A percentile compares a stretch with the other conserved stretches of the same genome.
Evolutionary conservation across 2,113 vertebrate genomes (phyloP).

Genomic region (Empidonax traillii): DNA sequence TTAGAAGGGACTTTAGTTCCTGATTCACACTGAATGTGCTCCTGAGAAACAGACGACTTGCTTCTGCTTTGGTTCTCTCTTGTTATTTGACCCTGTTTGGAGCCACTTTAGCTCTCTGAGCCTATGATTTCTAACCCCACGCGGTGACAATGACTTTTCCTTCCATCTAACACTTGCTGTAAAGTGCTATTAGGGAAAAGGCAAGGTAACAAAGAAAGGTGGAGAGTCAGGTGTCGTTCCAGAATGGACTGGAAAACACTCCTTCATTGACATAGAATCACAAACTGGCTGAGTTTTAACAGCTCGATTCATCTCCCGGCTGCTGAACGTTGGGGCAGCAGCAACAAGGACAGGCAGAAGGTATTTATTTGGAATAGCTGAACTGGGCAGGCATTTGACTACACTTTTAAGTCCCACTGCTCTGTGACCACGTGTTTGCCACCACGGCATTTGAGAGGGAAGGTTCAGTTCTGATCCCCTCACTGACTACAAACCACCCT

Average conservation of each 20-base stretch:
- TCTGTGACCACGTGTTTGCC: neutral
- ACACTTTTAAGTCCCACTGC: neutral
- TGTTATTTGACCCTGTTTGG: neutral
- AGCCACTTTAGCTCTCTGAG: neutral
- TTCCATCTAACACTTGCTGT: neutral
- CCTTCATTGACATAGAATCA: neutral
- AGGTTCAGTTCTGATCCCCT: neutral
- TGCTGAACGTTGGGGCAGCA: neutral
- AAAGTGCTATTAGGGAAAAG: neutral
- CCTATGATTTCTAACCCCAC: neutral
- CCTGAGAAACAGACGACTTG: neutral
- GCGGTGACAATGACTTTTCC: accelerated
- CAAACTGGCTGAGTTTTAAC: neutral
- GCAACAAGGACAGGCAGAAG: neutral
- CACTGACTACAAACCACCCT: neutral
- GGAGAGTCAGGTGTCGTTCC: neutral
- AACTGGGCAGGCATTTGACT: neutral
- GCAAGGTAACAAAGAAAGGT: neutral
- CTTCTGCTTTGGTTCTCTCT: neutral
- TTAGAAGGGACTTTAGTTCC: neutral
- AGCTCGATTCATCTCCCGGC: neutral
- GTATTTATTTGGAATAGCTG: neutral
- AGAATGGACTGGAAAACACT: neutral
- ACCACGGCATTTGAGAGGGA: neutral
- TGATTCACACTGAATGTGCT: neutral